phyloP scores from a whole-genome alignment of 2,888 invertebrate genomes.

The Molorchus minor region DNA sequence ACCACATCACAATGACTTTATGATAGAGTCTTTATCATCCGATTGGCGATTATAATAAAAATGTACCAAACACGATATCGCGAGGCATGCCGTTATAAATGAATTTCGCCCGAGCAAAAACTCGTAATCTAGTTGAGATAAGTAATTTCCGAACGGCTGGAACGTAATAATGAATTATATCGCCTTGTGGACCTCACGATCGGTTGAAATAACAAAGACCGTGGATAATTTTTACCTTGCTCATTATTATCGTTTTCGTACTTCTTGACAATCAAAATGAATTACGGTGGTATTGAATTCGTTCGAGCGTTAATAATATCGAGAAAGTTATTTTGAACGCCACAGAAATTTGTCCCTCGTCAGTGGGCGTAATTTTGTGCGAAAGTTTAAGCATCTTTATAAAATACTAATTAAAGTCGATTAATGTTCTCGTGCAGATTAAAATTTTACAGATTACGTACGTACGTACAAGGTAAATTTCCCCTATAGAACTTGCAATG shows the following conservation, averaged over 20 bases:
- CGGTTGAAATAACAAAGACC: slow-evolving; percentile 8
- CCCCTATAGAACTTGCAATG: no score
- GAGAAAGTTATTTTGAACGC: slow-evolving; percentile 16
- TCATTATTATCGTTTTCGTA: neutral
- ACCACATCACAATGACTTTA: no score
- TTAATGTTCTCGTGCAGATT: no score
- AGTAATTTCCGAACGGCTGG: neutral
- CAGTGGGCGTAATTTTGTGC: slow-evolving; percentile 13
- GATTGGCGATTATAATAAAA: no score
- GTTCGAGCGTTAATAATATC: slow-evolving; percentile 10
- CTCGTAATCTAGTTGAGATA: neutral
- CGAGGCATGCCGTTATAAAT: no score
- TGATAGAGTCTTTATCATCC: no score
- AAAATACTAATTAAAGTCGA: no score
- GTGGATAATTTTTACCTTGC: slow-evolving; percentile 5
- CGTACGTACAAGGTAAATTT: no score
- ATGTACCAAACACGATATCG: no score
- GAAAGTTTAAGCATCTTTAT: no score
- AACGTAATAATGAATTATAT: neutral
- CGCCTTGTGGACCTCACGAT: neutral
- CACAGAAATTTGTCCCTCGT: slow-evolving; percentile 15
- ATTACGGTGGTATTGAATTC: neutral
- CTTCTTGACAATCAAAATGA: neutral
- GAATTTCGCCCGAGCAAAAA: no score
- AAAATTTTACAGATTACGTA: no score